phyloP scores from a whole-genome alignment of 2,888 invertebrate genomes.

The Eupithecia vulgata region DNA sequence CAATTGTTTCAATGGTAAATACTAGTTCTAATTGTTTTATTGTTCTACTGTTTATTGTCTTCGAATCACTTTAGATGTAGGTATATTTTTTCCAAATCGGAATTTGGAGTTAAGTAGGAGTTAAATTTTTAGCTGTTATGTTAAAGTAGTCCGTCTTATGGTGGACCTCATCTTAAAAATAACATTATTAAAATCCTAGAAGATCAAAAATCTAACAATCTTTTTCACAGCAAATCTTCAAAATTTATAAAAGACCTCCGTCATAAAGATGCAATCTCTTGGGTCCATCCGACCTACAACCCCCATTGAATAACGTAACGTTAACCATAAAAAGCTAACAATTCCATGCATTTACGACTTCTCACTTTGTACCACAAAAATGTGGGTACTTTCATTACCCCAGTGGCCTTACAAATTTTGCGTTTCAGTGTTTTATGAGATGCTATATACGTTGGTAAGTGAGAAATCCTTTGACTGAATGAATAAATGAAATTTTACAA shows the following conservation, averaged over 20 bases:
- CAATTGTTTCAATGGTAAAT: not conserved
- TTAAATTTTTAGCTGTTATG: no score
- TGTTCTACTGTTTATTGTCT: no score
- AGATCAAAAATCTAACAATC: not conserved
- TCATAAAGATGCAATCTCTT: conserved; percentile 52
- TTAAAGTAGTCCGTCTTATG: no score
- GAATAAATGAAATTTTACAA: not conserved
- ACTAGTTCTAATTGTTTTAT: not conserved
- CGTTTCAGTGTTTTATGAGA: conserved; percentile 6
- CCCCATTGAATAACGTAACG: conserved; percentile 58
- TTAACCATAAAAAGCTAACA: conserved; percentile 59
- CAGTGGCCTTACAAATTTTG: conserved; percentile 14
- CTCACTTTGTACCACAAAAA: conserved; percentile 48
- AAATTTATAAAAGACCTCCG: conserved; percentile 20
- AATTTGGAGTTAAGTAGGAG: no score
- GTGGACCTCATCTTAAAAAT: not conserved
- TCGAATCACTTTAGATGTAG: not conserved
- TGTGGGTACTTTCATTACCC: conserved; percentile 7
- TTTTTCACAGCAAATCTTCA: conserved; percentile 13
- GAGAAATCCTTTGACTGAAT: not conserved
- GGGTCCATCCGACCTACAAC: conserved; percentile 48
- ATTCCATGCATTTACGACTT: conserved; percentile 61
- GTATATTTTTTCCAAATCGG: no score
- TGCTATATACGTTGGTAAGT: not conserved
- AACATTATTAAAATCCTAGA: not conserved